phyloP scores from a whole-genome alignment of 2,113 vertebrate genomes.

The Opisthocomus hoazin region DNA sequence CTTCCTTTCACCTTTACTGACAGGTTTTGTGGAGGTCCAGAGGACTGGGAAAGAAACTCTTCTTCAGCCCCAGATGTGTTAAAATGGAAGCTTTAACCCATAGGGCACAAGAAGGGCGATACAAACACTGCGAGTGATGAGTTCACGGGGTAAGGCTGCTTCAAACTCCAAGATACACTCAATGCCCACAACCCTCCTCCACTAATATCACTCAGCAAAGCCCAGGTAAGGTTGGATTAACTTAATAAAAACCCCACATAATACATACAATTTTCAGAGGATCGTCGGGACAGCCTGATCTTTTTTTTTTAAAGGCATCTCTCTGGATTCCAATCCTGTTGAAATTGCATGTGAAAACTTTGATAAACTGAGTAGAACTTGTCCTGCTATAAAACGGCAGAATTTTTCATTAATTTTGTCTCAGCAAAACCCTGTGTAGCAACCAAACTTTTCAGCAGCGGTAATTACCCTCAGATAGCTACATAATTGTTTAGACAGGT shows the following conservation, averaged over 20 bases:
- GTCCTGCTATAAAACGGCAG: not conserved
- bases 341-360: not conserved
- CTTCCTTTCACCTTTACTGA: not conserved
- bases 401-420: not conserved
- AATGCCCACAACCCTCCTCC: not conserved
- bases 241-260: accelerated
- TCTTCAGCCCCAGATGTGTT: not conserved
- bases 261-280: not conserved
- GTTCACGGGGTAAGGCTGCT: not conserved
- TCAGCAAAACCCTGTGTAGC: not conserved
- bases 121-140: not conserved
- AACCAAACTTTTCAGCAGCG: not conserved
- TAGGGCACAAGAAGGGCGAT: accelerated
- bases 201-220: not conserved
- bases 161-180: not conserved
- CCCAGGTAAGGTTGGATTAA: not conserved
- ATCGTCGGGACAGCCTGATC: not conserved
- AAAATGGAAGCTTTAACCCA: not conserved
- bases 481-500: not conserved
- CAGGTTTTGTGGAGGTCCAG: not conserved
- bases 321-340: not conserved
- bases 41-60: not conserved
- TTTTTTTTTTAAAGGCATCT: not conserved
- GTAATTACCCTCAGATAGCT: not conserved
- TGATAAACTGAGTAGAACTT: not conserved